These are phyloP conservation scores for Adineta ricciae DNA, from an alignment of 2,888 invertebrate species.

Conservation along the genomic window DNA sequence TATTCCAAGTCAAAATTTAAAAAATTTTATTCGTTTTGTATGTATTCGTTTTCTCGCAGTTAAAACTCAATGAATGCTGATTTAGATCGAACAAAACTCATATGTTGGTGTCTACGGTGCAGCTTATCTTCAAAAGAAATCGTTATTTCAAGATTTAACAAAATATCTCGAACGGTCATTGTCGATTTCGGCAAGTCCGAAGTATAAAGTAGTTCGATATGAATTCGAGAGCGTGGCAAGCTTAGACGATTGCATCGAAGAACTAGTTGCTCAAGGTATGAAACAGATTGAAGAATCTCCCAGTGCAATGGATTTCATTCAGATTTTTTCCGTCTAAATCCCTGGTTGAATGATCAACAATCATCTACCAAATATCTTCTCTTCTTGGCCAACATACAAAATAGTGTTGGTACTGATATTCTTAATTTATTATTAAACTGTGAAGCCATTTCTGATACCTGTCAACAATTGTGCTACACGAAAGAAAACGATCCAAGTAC, in stretches of 20 bases:
- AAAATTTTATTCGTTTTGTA: constrained; percentile 17
- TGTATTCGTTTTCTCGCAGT: background rate
- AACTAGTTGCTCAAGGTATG: background rate
- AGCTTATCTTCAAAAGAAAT: background rate
- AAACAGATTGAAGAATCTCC: background rate
- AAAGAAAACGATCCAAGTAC: background rate
- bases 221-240: background rate
- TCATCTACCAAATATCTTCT: background rate
- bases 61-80: too few relatives aligned
- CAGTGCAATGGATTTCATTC: background rate
- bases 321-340: background rate
- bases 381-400: background rate
- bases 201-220: background rate
- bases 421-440: background rate
- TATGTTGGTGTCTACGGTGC: constrained; percentile 12
- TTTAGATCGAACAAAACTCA: background rate
- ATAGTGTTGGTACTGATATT: background rate
- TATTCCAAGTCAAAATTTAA: constrained; percentile 21
- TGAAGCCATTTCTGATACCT: background rate
- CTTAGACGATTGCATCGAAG: constrained; percentile 11
- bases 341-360: background rate
- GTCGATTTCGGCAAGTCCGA: background rate
- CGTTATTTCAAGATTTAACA: constrained; percentile 1
- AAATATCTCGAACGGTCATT: background rate
- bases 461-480: background rate